A percentile compares a stretch with the other conserved stretches of the same genome.
These are phyloP conservation scores for Cinara cedri DNA, from an alignment of 2,888 invertebrate genomes.

Conservation along the genomic window DNA sequence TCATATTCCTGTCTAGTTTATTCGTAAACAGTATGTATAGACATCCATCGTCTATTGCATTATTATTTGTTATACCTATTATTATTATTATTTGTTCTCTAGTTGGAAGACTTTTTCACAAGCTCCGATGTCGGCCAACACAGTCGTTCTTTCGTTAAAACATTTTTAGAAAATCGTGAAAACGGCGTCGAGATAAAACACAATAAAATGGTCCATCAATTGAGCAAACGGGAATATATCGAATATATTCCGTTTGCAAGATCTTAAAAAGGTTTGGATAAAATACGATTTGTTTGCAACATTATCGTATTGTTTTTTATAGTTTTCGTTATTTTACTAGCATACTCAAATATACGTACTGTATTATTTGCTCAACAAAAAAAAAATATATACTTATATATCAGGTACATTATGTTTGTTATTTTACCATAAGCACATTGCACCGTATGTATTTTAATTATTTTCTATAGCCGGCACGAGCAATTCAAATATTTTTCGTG, in stretches of 20 bases:
- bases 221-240: slow-evolving; percentile 34
- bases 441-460: too few species aligned
- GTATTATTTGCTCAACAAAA: too few species aligned
- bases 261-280: not conserved
- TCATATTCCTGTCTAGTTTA: slow-evolving; percentile 19
- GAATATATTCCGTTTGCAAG: not conserved
- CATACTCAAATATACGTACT: too few species aligned
- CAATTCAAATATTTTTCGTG: too few species aligned
- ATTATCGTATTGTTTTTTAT: not conserved
- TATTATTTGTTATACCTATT: slow-evolving; percentile 10
- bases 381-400: too few species aligned
- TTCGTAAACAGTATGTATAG: slow-evolving; percentile 30
- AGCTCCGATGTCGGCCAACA: slow-evolving; percentile 77
- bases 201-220: slow-evolving; percentile 34
- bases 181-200: slow-evolving; percentile 27
- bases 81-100: slow-evolving; percentile 18
- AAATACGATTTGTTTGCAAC: not conserved
- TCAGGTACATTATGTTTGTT: too few species aligned
- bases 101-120: slow-evolving; percentile 70
- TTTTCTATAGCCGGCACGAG: too few species aligned
- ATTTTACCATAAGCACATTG: too few species aligned
- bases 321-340: too few species aligned
- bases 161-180: slow-evolving; percentile 69
- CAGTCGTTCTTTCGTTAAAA: slow-evolving; percentile 72
- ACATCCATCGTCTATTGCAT: not conserved